Conservation (phyloP, 2,888 invertebrate species). For the Lithodes maja region DNA sequence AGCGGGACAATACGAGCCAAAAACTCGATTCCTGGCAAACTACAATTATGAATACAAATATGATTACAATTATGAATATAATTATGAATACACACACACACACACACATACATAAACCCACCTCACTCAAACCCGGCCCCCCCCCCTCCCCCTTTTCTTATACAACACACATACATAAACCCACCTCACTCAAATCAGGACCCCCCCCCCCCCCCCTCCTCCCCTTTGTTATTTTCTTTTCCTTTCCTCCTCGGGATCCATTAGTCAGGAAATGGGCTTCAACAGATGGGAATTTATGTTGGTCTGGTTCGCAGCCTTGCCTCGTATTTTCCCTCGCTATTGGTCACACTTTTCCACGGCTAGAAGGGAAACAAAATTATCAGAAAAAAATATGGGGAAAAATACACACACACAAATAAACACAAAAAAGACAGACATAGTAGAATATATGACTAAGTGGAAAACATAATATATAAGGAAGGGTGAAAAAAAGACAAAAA, state of each 20-base stretch:
- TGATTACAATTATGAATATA: too few relatives aligned
- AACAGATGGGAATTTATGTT: slow-evolving; percentile 17
- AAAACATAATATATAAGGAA: too few relatives aligned
- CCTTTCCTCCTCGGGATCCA: not conserved
- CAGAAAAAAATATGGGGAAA: not conserved
- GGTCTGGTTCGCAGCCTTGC: not conserved
- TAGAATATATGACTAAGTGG: too few relatives aligned
- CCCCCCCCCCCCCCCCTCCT: not conserved
- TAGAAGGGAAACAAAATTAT: not conserved
- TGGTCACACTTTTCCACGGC: slow-evolving; percentile 8
- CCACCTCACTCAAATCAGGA: not conserved
- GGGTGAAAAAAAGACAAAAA: too few relatives aligned
- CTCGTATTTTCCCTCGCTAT: slow-evolving; percentile 1
- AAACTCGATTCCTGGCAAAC: too few relatives aligned
- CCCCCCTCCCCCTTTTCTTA: not conserved
- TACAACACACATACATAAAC: not conserved
- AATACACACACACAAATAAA: too few relatives aligned
- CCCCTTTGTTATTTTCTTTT: not conserved
- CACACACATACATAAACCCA: not conserved
- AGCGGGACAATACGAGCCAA: too few relatives aligned
- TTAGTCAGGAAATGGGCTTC: slow-evolving; percentile 17
- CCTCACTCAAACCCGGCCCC: not conserved
- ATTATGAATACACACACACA: not conserved
- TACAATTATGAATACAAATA: too few relatives aligned
- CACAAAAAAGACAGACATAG: too few relatives aligned